Evolutionary conservation across 2,888 invertebrate genomes (phyloP).

Genomic region (Dorcus parallelipipedus): DNA sequence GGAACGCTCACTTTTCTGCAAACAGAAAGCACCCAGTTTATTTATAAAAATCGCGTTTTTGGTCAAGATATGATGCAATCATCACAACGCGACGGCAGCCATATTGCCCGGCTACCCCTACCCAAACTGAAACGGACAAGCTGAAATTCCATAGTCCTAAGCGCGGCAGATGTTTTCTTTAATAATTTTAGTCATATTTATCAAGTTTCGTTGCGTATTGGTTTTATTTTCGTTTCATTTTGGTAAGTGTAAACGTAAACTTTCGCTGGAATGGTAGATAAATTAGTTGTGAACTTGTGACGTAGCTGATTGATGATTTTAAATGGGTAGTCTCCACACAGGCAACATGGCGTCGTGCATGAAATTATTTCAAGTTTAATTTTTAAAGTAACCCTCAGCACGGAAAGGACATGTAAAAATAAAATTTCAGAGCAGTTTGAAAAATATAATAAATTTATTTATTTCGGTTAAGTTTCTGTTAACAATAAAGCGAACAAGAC

Average conservation of each 20-base stretch:
- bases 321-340: conserved; percentile 13
- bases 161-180: conserved; percentile 12
- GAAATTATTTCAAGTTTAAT: neutral
- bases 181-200: conserved; percentile 10
- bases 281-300: conserved; percentile 14
- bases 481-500: too few relatives aligned
- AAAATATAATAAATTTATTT: too few relatives aligned
- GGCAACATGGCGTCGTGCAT: conserved; percentile 17
- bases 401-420: too few relatives aligned
- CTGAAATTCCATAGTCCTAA: neutral
- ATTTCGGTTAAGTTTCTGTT: too few relatives aligned
- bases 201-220: conserved; percentile 14
- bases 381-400: too few relatives aligned
- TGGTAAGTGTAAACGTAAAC: conserved; percentile 15
- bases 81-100: conserved; percentile 34
- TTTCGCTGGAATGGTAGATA: conserved; percentile 15
- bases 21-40: neutral
- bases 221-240: conserved; percentile 13
- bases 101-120: conserved; percentile 40
- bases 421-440: too few relatives aligned
- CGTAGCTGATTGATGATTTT: conserved; percentile 19
- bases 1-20: neutral
- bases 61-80: conserved; percentile 14
- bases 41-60: neutral
- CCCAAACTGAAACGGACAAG: conserved; percentile 23